Evolutionary conservation across 2,797 vertebrate genomes (phyloP).

Genomic region (Acanthurus lineatus): DNA sequence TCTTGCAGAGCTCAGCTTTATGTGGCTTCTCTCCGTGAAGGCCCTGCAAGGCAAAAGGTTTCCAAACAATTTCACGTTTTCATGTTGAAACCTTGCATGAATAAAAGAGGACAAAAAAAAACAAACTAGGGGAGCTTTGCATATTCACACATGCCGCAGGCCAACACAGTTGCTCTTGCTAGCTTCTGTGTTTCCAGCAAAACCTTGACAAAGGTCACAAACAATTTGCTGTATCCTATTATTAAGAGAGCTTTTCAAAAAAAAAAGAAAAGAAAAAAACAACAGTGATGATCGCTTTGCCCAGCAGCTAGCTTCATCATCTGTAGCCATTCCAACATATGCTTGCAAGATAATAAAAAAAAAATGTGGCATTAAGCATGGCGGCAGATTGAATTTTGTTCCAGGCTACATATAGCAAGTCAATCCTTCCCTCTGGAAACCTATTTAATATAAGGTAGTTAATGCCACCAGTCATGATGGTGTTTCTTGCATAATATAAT

Average conservation of each 20-base stretch:
- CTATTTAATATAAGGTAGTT: conserved; percentile 90
- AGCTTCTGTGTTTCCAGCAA: conserved; percentile 86
- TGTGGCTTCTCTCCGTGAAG: conserved; percentile 43
- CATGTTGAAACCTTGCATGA: conserved; percentile 73
- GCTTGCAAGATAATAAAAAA: conserved; percentile 94
- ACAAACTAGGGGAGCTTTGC: conserved; percentile 75
- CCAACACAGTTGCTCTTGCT: conserved; percentile 83
- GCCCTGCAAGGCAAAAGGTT: conserved; percentile 83
- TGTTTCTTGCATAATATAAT: conserved; percentile 92
- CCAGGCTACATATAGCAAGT: conserved; percentile 92
- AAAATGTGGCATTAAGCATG: conserved; percentile 94
- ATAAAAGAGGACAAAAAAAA: conserved; percentile 24
- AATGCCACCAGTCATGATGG: conserved; percentile 88
- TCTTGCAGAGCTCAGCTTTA: conserved; percentile 78
- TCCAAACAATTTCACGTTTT: conserved; percentile 86
- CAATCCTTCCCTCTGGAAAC: conserved; percentile 89
- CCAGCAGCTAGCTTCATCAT: conserved; percentile 93
- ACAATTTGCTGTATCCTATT: conserved; percentile 89
- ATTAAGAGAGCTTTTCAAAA: conserved; percentile 82
- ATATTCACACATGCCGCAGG: conserved; percentile 90
- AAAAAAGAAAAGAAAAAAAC: conserved; percentile 3
- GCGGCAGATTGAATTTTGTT: conserved; percentile 94
- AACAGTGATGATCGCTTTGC: conserved; percentile 70
- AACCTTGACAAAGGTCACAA: conserved; percentile 97
- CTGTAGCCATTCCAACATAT: conserved; percentile 94